phyloP scores from a whole-genome alignment of 2,797 vertebrate species.

The Oreochromis mossambicus region DNA sequence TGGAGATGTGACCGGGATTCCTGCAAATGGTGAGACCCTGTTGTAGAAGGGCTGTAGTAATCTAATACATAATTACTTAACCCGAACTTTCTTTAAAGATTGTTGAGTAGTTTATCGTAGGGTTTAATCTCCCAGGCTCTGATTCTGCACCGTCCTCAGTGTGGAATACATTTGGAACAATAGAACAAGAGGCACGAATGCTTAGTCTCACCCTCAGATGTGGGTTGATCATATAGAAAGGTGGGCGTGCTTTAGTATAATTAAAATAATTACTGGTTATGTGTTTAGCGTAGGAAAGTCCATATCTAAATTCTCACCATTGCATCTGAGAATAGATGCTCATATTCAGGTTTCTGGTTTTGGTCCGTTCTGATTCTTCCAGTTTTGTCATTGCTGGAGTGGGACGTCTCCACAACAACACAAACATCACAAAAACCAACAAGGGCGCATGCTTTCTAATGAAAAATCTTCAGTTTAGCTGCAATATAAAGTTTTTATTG shows the following conservation, averaged over 20 bases:
- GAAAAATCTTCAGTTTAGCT: background rate
- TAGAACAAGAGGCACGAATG: too few relatives aligned
- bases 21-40: background rate
- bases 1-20: background rate
- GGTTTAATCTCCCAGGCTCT: accelerated
- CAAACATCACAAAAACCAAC: background rate
- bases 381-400: background rate
- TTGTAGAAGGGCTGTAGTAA: background rate
- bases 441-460: background rate
- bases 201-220: background rate
- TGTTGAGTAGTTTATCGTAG: background rate
- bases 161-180: background rate
- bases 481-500: background rate
- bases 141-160: background rate
- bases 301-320: background rate
- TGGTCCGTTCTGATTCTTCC: background rate
- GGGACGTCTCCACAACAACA: background rate
- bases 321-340: background rate
- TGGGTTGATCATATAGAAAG: background rate
- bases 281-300: background rate
- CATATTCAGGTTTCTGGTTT: background rate
- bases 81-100: background rate
- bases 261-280: background rate
- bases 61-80: background rate
- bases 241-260: background rate